These are phyloP conservation scores for Brachyptera putata DNA, from an alignment of 2,888 invertebrate genomes.

Conservation along the genomic window DNA sequence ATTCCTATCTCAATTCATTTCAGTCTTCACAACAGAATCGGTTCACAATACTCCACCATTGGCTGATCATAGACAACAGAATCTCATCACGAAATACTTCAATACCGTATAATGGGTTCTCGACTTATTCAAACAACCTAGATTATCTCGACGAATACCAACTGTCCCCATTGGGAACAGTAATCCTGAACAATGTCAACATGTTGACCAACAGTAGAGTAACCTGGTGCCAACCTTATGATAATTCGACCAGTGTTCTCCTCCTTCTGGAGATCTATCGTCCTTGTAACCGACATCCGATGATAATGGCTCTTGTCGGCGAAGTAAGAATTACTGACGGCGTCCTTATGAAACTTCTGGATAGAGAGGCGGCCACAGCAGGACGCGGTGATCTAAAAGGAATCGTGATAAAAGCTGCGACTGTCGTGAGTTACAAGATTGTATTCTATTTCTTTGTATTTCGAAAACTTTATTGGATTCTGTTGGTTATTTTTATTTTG, in stretches of 20 bases:
- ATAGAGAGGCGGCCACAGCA: neutral
- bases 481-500: too few species aligned
- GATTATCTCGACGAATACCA: neutral
- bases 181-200: neutral
- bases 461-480: too few species aligned
- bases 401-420: slow-evolving; percentile 16
- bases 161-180: neutral
- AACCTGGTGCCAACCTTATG: slow-evolving; percentile 14
- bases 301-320: neutral
- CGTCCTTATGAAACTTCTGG: neutral
- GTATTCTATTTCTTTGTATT: too few species aligned
- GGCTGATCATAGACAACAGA: slow-evolving; percentile 11
- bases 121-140: neutral
- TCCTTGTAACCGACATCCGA: neutral
- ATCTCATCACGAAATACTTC: too few species aligned
- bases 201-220: slow-evolving; percentile 20
- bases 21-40: slow-evolving; percentile 14
- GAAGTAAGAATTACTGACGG: neutral
- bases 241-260: neutral
- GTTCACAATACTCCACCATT: slow-evolving; percentile 18
- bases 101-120: too few species aligned
- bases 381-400: slow-evolving; percentile 17
- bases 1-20: too few species aligned
- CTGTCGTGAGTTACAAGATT: slow-evolving; percentile 17
- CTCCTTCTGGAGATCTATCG: slow-evolving; percentile 13